Base-by-base conservation (phyloP, 2,888 invertebrate species). In the Spisula subtruncata region DNA sequence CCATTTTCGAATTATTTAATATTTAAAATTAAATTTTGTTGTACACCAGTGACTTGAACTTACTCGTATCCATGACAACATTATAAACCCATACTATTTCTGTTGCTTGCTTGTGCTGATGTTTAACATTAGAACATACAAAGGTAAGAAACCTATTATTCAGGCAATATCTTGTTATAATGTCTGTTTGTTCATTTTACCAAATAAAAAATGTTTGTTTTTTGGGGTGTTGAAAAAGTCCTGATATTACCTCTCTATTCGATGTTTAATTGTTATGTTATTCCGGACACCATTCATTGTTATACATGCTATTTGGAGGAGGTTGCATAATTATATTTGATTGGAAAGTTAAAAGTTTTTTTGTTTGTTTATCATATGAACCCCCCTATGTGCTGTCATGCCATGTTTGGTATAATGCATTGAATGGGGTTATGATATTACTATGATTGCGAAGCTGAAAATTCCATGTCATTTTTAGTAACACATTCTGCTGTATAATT, bases 81-180 rank as follows among this genome's bases (percentile, higher is more conserved):
- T 84, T 82, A 86, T 81, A 82, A 51, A 86, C 12, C 71, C 81
- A 81, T 81, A 71, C 82, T 87, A 75, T 83, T 87, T 92, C 85
- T 90, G 90, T 92, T 92, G 86, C 89, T 88, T 90, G 92, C 92
- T 88, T 90, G 80, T 86, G 87, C 86, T 89, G 91, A 86, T 83
- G 87, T 89, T 41, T 81, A 85, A 81, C 89, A 90, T 81, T 81
- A 88, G 87, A 85, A 56, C 88, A 29, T 79, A 75, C 35, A 81
- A 89, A 91, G 91, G 91, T 91, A 91, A 91, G 91, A 75, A 56
- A 75, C 25, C 48, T 29, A 56, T 82, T 75, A 41, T 81, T 6
- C 86, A 85, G 89, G 89, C 51, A 83, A 25, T 86, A 48, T 86
- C 54, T 85, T 56, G 35, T 75, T 75, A 32, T 66, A 16, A 79